Conservation (phyloP, 1,140 invertebrate genomes). For the Hypothenemus hampei region DNA sequence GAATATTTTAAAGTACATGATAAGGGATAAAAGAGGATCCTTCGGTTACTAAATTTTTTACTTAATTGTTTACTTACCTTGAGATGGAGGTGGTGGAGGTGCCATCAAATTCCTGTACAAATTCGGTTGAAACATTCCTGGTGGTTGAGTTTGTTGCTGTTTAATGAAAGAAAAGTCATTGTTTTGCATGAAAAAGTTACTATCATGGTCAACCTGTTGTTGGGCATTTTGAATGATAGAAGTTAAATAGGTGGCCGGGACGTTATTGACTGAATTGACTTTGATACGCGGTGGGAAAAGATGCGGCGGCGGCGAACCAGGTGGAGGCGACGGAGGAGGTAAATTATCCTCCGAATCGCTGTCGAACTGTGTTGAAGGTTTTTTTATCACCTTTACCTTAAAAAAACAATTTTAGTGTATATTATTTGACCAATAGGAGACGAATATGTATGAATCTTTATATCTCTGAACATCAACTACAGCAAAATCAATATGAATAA, state of each 20-base stretch:
- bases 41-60: no score
- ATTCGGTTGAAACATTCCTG: slow-evolving; percentile 4
- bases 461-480: background rate
- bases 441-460: no score
- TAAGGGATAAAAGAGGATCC: no score
- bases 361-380: slow-evolving; percentile 7
- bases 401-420: no score
- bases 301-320: slow-evolving; percentile 54
- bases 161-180: background rate
- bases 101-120: slow-evolving; percentile 17
- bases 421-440: no score
- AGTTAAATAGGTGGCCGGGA: slow-evolving; percentile 22
- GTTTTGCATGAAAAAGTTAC: background rate
- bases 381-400: slow-evolving; percentile 34
- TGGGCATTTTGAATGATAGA: slow-evolving; percentile 16
- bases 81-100: slow-evolving; percentile 3
- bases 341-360: slow-evolving; percentile 52
- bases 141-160: slow-evolving; percentile 3
- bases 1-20: no score
- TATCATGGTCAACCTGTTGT: slow-evolving; percentile 4
- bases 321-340: slow-evolving; percentile 53
- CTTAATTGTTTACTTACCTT: slow-evolving; percentile 8
- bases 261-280: slow-evolving; percentile 37
- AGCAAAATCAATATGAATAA: background rate
- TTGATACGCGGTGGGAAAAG: slow-evolving; percentile 48